A percentile compares a stretch with the other conserved stretches of the same genome.
Evolutionary conservation across 2,113 vertebrate species (phyloP).

Genomic region (Oostethus manadensis): DNA sequence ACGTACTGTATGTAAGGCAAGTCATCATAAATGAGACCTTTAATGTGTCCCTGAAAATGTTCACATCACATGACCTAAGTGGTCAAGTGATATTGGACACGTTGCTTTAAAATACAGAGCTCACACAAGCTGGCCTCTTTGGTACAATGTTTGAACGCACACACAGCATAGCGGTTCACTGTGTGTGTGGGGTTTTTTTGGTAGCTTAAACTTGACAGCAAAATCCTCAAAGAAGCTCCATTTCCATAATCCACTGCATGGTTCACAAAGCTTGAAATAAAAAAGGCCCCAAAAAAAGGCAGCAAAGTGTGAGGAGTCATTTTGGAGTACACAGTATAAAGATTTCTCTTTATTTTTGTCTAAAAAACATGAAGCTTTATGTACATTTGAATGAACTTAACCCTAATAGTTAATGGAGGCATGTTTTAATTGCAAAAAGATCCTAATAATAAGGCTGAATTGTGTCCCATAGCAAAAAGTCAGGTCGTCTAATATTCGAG

Average conservation of each 20-base stretch:
- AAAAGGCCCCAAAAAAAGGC: slow-evolving; percentile 4
- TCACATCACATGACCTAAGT: neutral
- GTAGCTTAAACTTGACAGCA: neutral
- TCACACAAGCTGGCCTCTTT: neutral
- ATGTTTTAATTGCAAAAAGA: no score
- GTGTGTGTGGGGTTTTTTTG: neutral
- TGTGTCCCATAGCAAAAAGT: no score
- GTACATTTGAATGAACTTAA: neutral
- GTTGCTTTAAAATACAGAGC: neutral
- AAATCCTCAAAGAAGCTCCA: neutral
- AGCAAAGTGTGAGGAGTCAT: slow-evolving; percentile 10
- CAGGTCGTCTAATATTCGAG: neutral
- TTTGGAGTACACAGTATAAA: neutral
- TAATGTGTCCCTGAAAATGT: neutral
- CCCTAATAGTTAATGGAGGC: no score
- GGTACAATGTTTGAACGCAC: neutral
- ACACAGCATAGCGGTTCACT: no score
- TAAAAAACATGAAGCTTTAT: neutral
- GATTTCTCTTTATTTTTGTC: neutral
- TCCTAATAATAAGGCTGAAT: neutral
- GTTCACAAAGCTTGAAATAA: slow-evolving; percentile 12
- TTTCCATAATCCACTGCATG: slow-evolving; percentile 9
- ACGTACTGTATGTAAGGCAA: neutral
- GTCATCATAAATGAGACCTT: neutral
- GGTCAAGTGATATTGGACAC: neutral